Evolutionary conservation across 2,888 invertebrate genomes (phyloP), one percentile per base, ranked within the genome.

Genomic region (Phyllotreta striolata): DNA sequence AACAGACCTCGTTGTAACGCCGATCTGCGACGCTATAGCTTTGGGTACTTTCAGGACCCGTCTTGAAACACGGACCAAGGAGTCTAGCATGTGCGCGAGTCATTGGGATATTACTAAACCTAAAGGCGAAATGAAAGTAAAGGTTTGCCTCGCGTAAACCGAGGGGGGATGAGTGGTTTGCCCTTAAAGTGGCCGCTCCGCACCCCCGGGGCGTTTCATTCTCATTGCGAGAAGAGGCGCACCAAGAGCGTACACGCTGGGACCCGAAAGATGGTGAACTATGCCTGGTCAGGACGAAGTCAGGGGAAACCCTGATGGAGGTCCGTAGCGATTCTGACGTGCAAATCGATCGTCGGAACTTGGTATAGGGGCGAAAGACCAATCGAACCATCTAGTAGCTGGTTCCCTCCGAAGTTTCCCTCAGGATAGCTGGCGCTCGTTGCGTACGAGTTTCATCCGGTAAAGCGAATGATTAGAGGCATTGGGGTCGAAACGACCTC

Each of bases 21-120:
- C 76, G 66, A 76, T 77, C 76, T 65, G 76, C 77, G 75, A 77
- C 76, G 77, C 77, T 79, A 76, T 74, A 76, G 78, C 77, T 79
- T 79, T 77, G 77, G 78, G 75, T 68, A 73, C 70, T 72, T 72
- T 72, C 84, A 83, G 86, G 88, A 87, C 88, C 88, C 88, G 88
- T 88, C 88, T 89, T 88, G 89, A 88, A 89, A 89, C 87, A 89
- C 87, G 87, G 87, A 88, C 88, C 87, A 88, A 88, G 87, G 86
- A 88, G 88, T 88, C 85, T 85, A 87, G 84, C 87, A 86, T 86
- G 85, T 87, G 83, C n/a, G n/a, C n/a, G n/a, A n/a, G n/a, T n/a
- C n/a, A n/a, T n/a, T n/a, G n/a, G n/a, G n/a, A n/a, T n/a, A 85
- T 89, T 88, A 83, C n/a, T n/a, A n/a, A n/a, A n/a, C n/a, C n/a